Base-by-base conservation (phyloP, 2,113 vertebrate species). In the Phycodurus eques region DNA sequence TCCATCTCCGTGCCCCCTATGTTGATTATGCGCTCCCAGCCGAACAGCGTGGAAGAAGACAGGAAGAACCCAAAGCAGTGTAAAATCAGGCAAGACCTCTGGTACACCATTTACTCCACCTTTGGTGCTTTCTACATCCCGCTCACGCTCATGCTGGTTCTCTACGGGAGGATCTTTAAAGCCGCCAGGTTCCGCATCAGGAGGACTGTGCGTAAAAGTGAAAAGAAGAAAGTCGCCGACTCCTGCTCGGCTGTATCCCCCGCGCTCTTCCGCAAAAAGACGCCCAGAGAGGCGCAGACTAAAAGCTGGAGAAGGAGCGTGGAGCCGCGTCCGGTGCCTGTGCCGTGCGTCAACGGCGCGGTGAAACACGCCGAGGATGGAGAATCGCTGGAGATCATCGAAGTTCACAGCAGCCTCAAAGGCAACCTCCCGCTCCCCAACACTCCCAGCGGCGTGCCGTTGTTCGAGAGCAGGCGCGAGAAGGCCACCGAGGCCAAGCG, bases 101-200 rank as follows among this genome's bases (percentile, higher is more conserved):
- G 97, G 91, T 98, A 99, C 89, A 99, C 97, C 0, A 95, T 99
- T 79, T 98, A 98, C 82, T 98, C 97, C 72, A 99, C 97, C 1
- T 99, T 98, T 33, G 95, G 96, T 56, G 97, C 97, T 20, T 99
- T 99, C 90, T 99, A 99, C 85, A 97, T 98, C 71, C 97, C 97
- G 0, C 88, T 99, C 12, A 90, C 93, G 5, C 92, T 98, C 27
- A 99, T 98, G 97, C 83, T 99, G 76, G 96, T 98, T 54, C 89
- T 98, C 5, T 99, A 99, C 27, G 96, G 97, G 33, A 92, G 96
- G 77, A 99, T 98, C 72, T 99, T 99, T 71, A 94, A 93, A 87
- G 97, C 97, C 0, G 96, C 97, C 31, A 91, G 96, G 71, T 99
- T 99, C 76, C 94, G 97, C 49, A 99, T 98, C 80, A 93, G 96